Evolutionary conservation across 2,797 vertebrate genomes (phyloP), one percentile per base, ranked within the genome.

Genomic region (Eulemur coronatus): DNA sequence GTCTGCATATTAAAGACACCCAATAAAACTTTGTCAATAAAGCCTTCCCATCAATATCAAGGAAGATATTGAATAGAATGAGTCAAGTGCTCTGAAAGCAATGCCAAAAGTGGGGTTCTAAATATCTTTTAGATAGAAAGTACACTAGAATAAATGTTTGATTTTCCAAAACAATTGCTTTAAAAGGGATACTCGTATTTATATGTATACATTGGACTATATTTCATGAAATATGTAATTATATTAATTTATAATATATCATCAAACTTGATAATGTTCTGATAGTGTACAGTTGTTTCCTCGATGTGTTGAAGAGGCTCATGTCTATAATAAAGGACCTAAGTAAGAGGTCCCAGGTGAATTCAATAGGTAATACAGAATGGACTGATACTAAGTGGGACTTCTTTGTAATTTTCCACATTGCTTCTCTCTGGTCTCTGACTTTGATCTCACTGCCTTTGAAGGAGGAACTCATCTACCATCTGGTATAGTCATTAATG

Each of bases 401-500:
- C 52, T 70, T 89, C 50, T 52, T 28, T 85, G 18, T 79, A 76
- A 80, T 59, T 95, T 69, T 76, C 18, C 65, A 86, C 35, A 59
- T 41, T 65, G 28, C 48, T 89, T 84, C 59, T 65, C 52, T 95
- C 57, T 94, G 35, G 33, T 93, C 26, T 94, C 59, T 91, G 73
- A 67, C 50, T 84, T 73, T 75, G 82, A 80, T 70, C 79, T 80
- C n/a, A 81, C 76, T 76, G 48, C 65, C 52, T 93, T 81, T 69
- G 75, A 43, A 91, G 72, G 14, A 43, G 22, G 33, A 69, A 4
- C 94, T 52, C 38, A 69, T 69, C 41, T 93, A 24, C 48, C 82
- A 63, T 96, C n/a, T 93, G 69, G 85, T 82, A 81, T 24, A 79
- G 35, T 65, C 75, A 78, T 89, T 70, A 81, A 52, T 85, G 26